phyloP scores from a whole-genome alignment of 2,888 invertebrate genomes.

The Campoplex capitator region DNA sequence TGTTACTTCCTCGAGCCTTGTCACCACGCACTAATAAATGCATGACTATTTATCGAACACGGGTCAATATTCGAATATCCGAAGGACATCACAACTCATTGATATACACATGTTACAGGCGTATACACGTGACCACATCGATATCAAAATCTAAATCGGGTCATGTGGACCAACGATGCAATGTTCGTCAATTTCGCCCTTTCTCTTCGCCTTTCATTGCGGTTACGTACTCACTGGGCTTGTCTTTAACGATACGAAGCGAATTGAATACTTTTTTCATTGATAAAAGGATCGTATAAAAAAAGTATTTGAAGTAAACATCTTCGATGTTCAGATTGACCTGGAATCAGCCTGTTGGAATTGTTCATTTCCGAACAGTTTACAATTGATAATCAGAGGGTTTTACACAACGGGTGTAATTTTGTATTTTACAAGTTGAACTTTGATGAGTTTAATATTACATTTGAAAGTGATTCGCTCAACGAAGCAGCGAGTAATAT shows the following conservation, averaged over 20 bases:
- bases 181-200: constrained; percentile 29
- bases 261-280: constrained; percentile 3
- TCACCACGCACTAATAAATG: constrained; percentile 14
- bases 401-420: background rate
- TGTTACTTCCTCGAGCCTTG: background rate
- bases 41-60: constrained; percentile 32
- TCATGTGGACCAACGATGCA: constrained; percentile 30
- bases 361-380: too few relatives aligned
- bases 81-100: constrained; percentile 19
- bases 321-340: too few relatives aligned
- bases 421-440: background rate
- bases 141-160: constrained; percentile 52
- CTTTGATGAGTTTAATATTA: background rate
- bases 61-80: constrained; percentile 55
- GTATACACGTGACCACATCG: background rate
- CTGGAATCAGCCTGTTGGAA: too few relatives aligned
- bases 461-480: background rate
- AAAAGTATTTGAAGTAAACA: too few relatives aligned
- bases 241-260: background rate
- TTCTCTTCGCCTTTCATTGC: background rate
- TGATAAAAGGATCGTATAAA: background rate
- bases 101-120: constrained; percentile 15
- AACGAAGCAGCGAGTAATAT: constrained; percentile 46
- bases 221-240: background rate
- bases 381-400: too few relatives aligned